Evolutionary conservation across 2,113 vertebrate species (phyloP).

Genomic region (Saiga tatarica): DNA sequence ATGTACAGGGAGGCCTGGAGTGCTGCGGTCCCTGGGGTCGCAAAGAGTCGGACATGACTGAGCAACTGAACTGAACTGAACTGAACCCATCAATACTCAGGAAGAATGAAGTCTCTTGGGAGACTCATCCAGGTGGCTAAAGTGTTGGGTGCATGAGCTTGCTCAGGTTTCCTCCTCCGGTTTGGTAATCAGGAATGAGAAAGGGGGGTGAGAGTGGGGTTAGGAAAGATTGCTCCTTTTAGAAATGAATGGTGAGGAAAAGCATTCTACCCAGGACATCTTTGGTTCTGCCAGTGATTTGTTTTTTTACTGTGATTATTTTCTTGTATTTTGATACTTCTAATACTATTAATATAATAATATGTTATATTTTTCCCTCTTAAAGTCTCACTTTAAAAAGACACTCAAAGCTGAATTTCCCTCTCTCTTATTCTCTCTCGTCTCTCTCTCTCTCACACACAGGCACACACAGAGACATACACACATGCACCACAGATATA

Average conservation of each 20-base stretch:
- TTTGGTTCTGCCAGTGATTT: neutral
- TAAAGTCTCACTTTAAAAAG: neutral
- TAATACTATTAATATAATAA: neutral
- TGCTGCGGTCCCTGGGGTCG: rapidly evolving
- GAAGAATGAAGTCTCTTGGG: neutral
- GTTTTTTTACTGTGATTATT: neutral
- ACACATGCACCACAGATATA: neutral
- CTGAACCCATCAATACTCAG: neutral
- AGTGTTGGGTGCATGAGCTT: too few species aligned
- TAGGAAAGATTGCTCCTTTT: neutral
- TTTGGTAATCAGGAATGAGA: neutral
- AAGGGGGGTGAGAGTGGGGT: neutral
- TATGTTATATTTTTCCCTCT: neutral
- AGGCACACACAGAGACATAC: neutral
- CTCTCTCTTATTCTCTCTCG: neutral
- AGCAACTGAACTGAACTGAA: neutral
- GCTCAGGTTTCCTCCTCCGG: neutral
- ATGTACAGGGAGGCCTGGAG: neutral
- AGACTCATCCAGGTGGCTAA: neutral
- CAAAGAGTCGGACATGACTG: neutral
- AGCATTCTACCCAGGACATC: neutral
- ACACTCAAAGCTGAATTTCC: neutral
- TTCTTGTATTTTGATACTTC: neutral
- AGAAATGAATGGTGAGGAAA: neutral
- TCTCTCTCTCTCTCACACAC: too few species aligned